A percentile compares a stretch with the other conserved stretches of the same genome.
Evolutionary conservation across 2,888 invertebrate genomes (phyloP).

Genomic region (Lepidochrysops patricia): DNA sequence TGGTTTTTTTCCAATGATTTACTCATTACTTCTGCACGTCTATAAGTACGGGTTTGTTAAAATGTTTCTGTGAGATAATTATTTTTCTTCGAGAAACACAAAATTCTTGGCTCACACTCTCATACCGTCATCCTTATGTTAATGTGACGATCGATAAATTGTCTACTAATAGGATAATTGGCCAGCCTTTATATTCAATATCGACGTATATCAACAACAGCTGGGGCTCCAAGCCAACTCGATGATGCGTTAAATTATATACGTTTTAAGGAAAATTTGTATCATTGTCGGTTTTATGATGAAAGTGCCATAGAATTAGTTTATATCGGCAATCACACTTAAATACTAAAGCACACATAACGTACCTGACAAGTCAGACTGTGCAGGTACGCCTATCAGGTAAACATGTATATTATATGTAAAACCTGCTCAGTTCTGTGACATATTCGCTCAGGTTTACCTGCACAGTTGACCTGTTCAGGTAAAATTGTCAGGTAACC

Average conservation of each 20-base stretch:
- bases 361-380: too few relatives aligned
- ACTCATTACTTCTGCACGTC: too few relatives aligned
- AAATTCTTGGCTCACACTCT: conserved; percentile 31
- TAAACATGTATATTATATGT: too few relatives aligned
- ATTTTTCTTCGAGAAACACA: background rate
- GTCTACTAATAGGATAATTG: conserved; percentile 72
- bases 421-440: too few relatives aligned
- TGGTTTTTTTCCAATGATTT: too few relatives aligned
- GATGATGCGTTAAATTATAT: conserved; percentile 21
- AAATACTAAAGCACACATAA: too few relatives aligned
- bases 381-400: too few relatives aligned
- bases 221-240: conserved; percentile 34
- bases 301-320: background rate
- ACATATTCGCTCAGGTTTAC: too few relatives aligned
- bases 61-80: background rate
- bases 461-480: too few relatives aligned
- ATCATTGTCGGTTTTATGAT: background rate
- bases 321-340: background rate
- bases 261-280: conserved; percentile 10
- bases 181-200: conserved; percentile 46
- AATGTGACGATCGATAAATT: conserved; percentile 71
- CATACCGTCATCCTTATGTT: conserved; percentile 50
- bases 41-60: too few relatives aligned
- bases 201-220: conserved; percentile 70
- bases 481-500: too few relatives aligned